Base-by-base conservation (phyloP, 2,113 vertebrate species). In the Thymallus thymallus region DNA sequence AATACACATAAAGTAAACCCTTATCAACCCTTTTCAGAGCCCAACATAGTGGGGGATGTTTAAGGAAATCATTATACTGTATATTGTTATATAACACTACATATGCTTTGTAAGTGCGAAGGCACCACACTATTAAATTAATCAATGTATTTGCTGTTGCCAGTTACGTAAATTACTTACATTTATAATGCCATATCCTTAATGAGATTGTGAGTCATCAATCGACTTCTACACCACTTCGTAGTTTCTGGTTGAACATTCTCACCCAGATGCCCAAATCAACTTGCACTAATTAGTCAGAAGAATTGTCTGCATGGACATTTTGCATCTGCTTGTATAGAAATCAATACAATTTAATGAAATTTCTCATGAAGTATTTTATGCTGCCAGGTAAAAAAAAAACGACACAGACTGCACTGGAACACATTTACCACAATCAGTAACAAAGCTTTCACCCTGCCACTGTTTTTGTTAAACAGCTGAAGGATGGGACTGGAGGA, bases 391-490 rank as follows among this genome's bases (percentile, higher is more conserved):
- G 71, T 84, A 87, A 86, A 89, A 1, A 5, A 45, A 82, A 83
- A 78, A 82, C 67, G 73, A 68, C 61, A 72, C n/a, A 76, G 68
- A 65, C 64, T 67, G 64, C 80, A 78, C 75, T 84, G 81, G 45
- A 81, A 75, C 80, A 76, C 75, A 78, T 88, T 89, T 77, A 83
- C 82, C 68, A 76, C 89, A 71, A 75, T 16, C 46, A 18, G 4
- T 18, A 51, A 18, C 46, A 51, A 51, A 51, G 46, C 14, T 0
- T 41, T 16, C 13, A 18, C 46, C 46, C 46, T 18, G 16, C 46
- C 0, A 51, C 46, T 51, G 46, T 3, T 51, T 18, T 51, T 41
- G 13, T 14, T 3, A 18, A 51, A 51, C 46, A 51, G 35, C 35
- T 51, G 14, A 14, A 14, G 16, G 46, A 18, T 41, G 35, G 35